phyloP scores from a whole-genome alignment of 2,888 invertebrate genomes.

The Brenthis hecate region DNA sequence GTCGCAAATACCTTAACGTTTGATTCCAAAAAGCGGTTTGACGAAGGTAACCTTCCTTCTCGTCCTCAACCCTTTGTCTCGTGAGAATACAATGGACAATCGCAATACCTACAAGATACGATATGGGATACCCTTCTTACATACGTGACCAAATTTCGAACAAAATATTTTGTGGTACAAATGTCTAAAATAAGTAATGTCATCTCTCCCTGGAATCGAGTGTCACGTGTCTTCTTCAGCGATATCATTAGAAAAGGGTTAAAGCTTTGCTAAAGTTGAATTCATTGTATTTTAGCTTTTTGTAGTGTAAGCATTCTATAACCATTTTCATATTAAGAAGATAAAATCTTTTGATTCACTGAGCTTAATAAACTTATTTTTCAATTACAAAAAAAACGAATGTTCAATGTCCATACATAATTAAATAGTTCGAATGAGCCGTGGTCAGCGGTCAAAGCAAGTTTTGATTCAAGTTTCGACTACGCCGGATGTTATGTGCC shows the following conservation, averaged over 20 bases:
- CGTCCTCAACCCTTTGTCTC: constrained; percentile 79
- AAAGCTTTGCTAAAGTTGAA: not conserved
- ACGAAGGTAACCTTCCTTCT: constrained; percentile 72
- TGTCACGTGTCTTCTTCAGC: constrained; percentile 45
- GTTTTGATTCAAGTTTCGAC: constrained; percentile 56
- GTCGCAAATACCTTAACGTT: constrained; percentile 68
- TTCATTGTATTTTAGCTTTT: not conserved
- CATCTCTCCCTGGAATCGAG: constrained; percentile 58
- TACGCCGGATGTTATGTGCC: constrained; percentile 60
- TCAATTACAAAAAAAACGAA: too few relatives aligned
- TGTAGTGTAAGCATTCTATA: not conserved
- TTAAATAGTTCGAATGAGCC: constrained; percentile 48
- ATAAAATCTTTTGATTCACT: not conserved
- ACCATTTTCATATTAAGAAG: not conserved
- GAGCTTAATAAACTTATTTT: too few relatives aligned
- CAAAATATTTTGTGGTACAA: constrained; percentile 72
- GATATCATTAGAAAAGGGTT: constrained; percentile 32
- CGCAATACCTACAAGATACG: constrained; percentile 74
- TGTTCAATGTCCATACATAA: constrained; percentile 19
- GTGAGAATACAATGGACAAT: constrained; percentile 78
- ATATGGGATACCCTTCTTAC: constrained; percentile 71
- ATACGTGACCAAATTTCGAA: constrained; percentile 80
- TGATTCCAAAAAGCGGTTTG: constrained; percentile 72
- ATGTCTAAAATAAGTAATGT: constrained; percentile 73
- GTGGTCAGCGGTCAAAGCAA: constrained; percentile 65